Conservation (phyloP, 2,797 vertebrate species). For the Rhincodon typus region DNA sequence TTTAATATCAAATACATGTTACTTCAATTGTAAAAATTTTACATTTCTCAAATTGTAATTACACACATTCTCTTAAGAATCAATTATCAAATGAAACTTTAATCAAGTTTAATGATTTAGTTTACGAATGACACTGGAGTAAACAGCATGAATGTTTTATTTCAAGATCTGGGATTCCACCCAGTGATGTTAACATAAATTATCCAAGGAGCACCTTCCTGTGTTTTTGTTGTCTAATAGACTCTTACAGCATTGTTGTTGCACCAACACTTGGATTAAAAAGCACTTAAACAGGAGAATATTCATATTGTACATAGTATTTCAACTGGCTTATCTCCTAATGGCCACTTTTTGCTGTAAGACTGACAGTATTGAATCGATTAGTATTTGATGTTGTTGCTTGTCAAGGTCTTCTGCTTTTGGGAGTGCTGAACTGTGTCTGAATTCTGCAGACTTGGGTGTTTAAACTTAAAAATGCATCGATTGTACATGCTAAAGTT, state of each 20-base stretch:
- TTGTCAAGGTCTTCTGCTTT: conserved; percentile 43
- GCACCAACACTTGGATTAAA: conserved; percentile 55
- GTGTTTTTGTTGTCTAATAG: conserved; percentile 54
- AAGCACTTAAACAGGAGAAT: conserved; percentile 46
- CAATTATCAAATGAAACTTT: conserved; percentile 40
- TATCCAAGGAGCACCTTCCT: conserved; percentile 53
- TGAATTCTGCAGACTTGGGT: conserved; percentile 46
- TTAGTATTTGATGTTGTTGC: background rate
- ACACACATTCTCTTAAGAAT: conserved; percentile 50
- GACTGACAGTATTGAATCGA: background rate
- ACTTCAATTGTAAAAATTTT: conserved; percentile 48
- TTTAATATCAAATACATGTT: conserved; percentile 40
- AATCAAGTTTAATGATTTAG: conserved; percentile 48
- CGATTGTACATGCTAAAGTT: conserved; percentile 35
- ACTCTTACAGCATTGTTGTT: conserved; percentile 55
- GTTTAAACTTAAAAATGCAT: conserved; percentile 31
- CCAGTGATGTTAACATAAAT: conserved; percentile 51
- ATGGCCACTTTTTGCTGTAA: conserved; percentile 41
- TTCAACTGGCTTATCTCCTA: conserved; percentile 44
- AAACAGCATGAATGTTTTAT: conserved; percentile 52
- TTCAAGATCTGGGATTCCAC: conserved; percentile 50
- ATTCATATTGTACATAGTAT: conserved; percentile 46
- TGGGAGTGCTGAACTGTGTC: conserved; percentile 47
- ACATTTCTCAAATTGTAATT: conserved; percentile 45
- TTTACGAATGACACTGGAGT: conserved; percentile 48